These are phyloP conservation scores for Colius striatus DNA, from an alignment of 2,113 vertebrate species.

Conservation along the genomic window DNA sequence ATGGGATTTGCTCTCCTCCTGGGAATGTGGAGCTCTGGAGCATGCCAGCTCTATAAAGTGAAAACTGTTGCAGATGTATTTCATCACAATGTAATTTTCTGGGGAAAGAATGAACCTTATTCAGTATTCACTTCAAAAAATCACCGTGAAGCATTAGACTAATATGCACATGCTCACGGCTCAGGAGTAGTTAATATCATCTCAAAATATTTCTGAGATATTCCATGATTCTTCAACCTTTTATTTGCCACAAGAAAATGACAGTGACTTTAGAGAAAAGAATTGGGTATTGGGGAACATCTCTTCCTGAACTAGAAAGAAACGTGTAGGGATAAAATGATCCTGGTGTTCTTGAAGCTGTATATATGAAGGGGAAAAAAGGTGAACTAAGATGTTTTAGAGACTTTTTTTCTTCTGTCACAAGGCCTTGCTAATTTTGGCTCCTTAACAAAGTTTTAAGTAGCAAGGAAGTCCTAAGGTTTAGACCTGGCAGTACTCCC, in stretches of 20 bases:
- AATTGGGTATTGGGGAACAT: not conserved
- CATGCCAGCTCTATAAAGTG: rapidly evolving
- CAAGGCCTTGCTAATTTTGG: not conserved
- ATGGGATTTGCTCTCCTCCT: not conserved
- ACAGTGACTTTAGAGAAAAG: not conserved
- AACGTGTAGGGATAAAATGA: not conserved
- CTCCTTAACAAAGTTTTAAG: not conserved
- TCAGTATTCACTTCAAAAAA: not conserved
- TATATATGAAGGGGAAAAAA: not conserved
- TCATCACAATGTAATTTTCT: not conserved
- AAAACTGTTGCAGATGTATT: not conserved
- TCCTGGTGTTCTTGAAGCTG: not conserved
- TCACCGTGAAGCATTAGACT: not conserved
- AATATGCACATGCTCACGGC: not conserved
- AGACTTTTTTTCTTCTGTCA: not conserved
- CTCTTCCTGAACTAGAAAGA: not conserved
- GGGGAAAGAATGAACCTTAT: not conserved
- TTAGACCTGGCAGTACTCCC: not conserved
- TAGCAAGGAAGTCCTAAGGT: not conserved
- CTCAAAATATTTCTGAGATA: not conserved
- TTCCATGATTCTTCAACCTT: not conserved
- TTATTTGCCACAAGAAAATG: not conserved
- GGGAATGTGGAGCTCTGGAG: not conserved
- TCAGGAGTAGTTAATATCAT: not conserved
- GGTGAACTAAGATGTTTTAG: not conserved